Evolutionary conservation across 2,113 vertebrate species (phyloP), one percentile per base, ranked within the genome.

Genomic region (Larimichthys crocea): DNA sequence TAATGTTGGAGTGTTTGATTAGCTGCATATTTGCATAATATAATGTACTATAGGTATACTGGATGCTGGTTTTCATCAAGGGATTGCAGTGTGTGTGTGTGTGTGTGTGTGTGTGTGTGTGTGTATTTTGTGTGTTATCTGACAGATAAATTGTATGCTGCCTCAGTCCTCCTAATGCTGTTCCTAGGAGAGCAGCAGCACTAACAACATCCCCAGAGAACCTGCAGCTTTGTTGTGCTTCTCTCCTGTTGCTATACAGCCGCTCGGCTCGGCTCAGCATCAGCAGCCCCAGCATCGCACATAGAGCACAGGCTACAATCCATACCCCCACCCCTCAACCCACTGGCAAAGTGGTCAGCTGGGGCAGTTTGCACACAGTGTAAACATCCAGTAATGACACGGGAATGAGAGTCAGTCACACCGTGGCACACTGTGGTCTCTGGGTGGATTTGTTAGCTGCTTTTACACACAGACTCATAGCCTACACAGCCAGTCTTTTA

Each of bases 161-260:
- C 53, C 31, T 68, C 44, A 15, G 76, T 63, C 40, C 40, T 60
- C 69, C n/a, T 26, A 22, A 5, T 19, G 52, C 35, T 46, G 35
- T 48, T 79, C 76, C 71, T 57, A 7, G 6, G 72, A 62, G 79
- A 76, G 44, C 70, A 52, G 62, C 57, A 15, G 69, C 55, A 74
- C 78, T 80, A 80, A 71, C 63, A 59, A 76, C n/a, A 3, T 87
- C 80, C 73, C 87, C 14, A 3, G 74, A 74, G 79, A 75, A 72
- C 40, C 31, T 29, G 62, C 55, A 70, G 71, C 76, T 84, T 77
- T 83, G 80, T 73, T 79, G 85, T 61, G 74, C 68, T 70, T 64
- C 70, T 81, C 50, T 74, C 31, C 63, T 68, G 80, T 84, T 89
- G 87, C 79, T 63, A 84, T 40, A 78, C 71, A 80, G 75, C 29